A percentile compares a stretch with the other conserved stretches of the same genome.
Conservation (phyloP, 2,797 vertebrate genomes). For the Galago senegalensis region DNA sequence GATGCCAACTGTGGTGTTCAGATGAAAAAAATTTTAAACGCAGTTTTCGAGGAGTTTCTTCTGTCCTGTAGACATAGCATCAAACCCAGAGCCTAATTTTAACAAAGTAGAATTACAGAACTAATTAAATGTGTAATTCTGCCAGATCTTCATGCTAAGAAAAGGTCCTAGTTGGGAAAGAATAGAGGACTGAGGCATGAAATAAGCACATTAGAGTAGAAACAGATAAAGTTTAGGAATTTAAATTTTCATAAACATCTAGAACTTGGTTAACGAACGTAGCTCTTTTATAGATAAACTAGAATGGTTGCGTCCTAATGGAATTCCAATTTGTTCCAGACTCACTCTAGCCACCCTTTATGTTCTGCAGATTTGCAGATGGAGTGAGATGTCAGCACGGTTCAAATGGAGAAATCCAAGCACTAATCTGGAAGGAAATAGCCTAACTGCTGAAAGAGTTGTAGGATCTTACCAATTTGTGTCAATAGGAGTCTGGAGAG, state of each 20-base stretch:
- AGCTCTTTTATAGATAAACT: background rate
- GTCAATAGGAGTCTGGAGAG: background rate
- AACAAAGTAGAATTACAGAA: background rate
- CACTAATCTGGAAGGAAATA: background rate
- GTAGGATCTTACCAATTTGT: background rate
- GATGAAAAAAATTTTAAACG: background rate
- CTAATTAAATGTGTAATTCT: conserved; percentile 4
- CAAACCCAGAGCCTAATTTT: background rate
- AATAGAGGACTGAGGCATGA: background rate
- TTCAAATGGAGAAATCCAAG: background rate
- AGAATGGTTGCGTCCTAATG: background rate
- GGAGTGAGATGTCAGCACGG: background rate
- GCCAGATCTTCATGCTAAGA: background rate
- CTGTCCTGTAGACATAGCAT: background rate
- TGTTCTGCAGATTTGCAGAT: background rate
- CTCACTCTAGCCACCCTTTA: background rate
- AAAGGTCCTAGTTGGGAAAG: background rate
- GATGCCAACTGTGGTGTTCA: background rate
- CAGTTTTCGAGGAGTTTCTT: conserved; percentile 10
- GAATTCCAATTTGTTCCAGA: background rate
- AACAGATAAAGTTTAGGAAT: background rate
- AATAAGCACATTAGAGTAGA: background rate
- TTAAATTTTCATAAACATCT: background rate
- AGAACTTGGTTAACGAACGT: background rate
- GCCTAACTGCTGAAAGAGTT: background rate